phyloP scores from a whole-genome alignment of 2,797 vertebrate species.

The Megalops cyprinoides region DNA sequence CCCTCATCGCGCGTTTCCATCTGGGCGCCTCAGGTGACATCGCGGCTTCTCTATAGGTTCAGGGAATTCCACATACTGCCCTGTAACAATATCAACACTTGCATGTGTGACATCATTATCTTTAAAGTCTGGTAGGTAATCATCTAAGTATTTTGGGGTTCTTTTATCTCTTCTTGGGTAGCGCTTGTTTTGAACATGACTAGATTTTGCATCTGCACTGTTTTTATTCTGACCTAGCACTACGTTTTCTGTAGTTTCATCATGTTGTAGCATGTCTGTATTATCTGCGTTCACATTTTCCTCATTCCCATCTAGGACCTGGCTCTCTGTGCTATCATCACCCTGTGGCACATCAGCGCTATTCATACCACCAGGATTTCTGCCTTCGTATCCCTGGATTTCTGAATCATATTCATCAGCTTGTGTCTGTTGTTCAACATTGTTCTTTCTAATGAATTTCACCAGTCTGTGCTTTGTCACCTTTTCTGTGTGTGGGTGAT shows the following conservation, averaged over 20 bases:
- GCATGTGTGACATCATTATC: slow-evolving; percentile 24
- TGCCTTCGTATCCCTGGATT: slow-evolving; percentile 23
- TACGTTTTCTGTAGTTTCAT: not conserved
- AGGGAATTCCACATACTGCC: slow-evolving; percentile 32
- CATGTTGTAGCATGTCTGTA: not conserved
- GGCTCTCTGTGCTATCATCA: slow-evolving; percentile 5
- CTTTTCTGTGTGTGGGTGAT: slow-evolving; percentile 25
- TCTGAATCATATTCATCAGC: slow-evolving; percentile 36
- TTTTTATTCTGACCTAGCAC: not conserved
- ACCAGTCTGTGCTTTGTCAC: slow-evolving; percentile 42
- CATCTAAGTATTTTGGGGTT: slow-evolving; percentile 30
- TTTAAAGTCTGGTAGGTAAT: slow-evolving; percentile 20
- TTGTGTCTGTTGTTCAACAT: slow-evolving; percentile 39
- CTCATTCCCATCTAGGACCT: no score
- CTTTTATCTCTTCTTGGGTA: slow-evolving; percentile 19
- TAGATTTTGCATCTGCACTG: slow-evolving; percentile 11
- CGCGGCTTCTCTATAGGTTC: slow-evolving; percentile 40
- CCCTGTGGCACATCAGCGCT: not conserved
- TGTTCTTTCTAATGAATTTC: slow-evolving; percentile 34
- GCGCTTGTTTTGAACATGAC: slow-evolving; percentile 3
- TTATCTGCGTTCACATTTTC: not conserved
- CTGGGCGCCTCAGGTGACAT: slow-evolving; percentile 23
- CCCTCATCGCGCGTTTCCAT: slow-evolving; percentile 33
- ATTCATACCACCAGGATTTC: slow-evolving; percentile 22
- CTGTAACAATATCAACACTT: slow-evolving; percentile 37